Conservation (phyloP, 2,797 vertebrate species). For the Crenichthys baileyi region DNA sequence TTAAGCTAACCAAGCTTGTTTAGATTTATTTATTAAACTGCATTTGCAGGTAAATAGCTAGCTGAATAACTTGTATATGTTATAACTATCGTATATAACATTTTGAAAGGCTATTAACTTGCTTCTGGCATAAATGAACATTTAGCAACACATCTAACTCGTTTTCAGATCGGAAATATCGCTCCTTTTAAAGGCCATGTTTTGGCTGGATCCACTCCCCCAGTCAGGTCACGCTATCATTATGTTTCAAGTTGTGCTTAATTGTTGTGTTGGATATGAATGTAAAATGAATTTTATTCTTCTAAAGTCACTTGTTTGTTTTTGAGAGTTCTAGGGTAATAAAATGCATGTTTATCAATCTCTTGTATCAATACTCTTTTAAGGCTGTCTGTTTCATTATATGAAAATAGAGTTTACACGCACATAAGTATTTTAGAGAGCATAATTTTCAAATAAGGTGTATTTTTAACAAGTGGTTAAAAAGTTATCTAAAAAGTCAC, state of each 20-base stretch:
- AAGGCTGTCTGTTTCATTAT: too few relatives aligned
- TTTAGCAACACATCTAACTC: slow-evolving; percentile 4
- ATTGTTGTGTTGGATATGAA: slow-evolving; percentile 2
- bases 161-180: slow-evolving; percentile 25
- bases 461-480: background rate
- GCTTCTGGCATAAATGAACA: background rate
- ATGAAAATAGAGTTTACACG: background rate
- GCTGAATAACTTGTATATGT: background rate
- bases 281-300: background rate
- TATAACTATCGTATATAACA: background rate
- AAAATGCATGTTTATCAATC: background rate
- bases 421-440: background rate
- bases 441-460: background rate
- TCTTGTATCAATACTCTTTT: too few relatives aligned
- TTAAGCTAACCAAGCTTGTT: slow-evolving; percentile 51
- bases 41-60: background rate
- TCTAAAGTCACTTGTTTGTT: slow-evolving; percentile 11
- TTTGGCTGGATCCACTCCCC: slow-evolving; percentile 50
- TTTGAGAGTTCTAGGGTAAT: slow-evolving; percentile 6
- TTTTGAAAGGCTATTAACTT: background rate
- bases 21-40: slow-evolving; percentile 13
- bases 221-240: slow-evolving; percentile 56
- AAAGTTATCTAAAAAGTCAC: background rate
- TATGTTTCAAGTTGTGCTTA: slow-evolving; percentile 23
- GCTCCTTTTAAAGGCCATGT: slow-evolving; percentile 75